Conservation (phyloP, 2,888 invertebrate species). For the Sphaeridia pumilis region DNA sequence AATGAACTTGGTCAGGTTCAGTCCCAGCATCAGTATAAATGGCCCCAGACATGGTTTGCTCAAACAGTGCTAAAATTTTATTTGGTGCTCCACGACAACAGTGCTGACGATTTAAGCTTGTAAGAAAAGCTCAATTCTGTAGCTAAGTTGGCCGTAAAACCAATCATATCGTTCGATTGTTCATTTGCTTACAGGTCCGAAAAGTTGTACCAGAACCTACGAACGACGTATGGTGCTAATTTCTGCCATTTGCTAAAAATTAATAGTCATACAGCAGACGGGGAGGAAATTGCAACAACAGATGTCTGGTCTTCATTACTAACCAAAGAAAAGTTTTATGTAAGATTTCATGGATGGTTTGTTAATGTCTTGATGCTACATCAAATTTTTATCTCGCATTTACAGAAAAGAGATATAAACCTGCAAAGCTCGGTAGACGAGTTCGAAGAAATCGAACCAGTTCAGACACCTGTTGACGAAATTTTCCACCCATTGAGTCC, state of each 20-base stretch:
- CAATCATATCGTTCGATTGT: background rate
- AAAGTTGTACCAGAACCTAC: slow-evolving; percentile 67
- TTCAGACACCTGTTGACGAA: slow-evolving; percentile 3
- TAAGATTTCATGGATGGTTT: slow-evolving; percentile 7
- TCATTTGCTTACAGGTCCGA: slow-evolving; percentile 55
- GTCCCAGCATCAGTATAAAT: slow-evolving; percentile 63
- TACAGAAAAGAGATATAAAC: background rate
- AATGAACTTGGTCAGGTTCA: slow-evolving; percentile 50
- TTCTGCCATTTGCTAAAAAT: slow-evolving; percentile 82
- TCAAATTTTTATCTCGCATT: background rate
- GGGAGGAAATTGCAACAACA: slow-evolving; percentile 13
- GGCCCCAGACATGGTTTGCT: slow-evolving; percentile 50
- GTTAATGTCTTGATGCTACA: background rate
- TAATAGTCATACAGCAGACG: slow-evolving; percentile 45
- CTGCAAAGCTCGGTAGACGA: background rate
- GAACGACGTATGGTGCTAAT: slow-evolving; percentile 70
- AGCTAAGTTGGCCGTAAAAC: background rate
- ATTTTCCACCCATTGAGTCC: slow-evolving; percentile 34
- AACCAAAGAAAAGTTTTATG: slow-evolving; percentile 17
- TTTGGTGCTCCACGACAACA: slow-evolving; percentile 75
- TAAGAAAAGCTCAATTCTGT: slow-evolving; percentile 40
- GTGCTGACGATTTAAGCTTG: slow-evolving; percentile 60
- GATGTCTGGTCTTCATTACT: slow-evolving; percentile 20
- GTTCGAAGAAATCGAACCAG: slow-evolving; percentile 6
- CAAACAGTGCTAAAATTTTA: slow-evolving; percentile 75